Conservation (phyloP, 35 echinoderm and acorn worm genomes). For the Hemicentrotus pulcherrimus region DNA sequence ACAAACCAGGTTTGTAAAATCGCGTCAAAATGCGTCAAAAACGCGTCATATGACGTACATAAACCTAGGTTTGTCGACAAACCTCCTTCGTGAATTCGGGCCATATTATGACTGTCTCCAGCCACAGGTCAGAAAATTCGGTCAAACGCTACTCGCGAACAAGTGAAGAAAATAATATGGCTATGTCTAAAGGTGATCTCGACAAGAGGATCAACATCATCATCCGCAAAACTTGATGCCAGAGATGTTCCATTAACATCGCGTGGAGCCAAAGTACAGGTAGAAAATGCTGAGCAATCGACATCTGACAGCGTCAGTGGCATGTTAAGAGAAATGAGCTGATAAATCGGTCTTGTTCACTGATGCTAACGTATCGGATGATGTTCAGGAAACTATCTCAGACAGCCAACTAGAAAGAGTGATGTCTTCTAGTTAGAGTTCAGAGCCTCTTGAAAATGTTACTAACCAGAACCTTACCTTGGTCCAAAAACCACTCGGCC, state of each 20-base stretch:
- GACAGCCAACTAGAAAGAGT: slow-evolving; percentile 26
- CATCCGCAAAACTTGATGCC: neutral
- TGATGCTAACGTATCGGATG: neutral
- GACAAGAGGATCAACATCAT: no score
- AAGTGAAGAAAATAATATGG: no score
- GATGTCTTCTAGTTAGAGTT: neutral
- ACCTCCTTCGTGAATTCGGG: no score
- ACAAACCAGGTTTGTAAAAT: no score
- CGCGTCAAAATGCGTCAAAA: no score
- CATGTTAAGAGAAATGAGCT: neutral
- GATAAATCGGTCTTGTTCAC: neutral
- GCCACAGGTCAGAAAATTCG: no score
- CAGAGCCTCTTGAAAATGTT: neutral
- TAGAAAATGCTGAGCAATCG: neutral
- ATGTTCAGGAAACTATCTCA: neutral
- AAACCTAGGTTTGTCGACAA: no score
- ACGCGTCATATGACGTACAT: no score
- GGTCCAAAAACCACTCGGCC: no score
- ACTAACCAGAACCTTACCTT: slow-evolving; percentile 13
- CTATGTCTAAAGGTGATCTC: no score
- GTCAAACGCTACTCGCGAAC: no score
- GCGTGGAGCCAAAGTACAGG: neutral
- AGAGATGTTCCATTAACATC: slow-evolving; percentile 21
- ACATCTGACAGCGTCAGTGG: slow-evolving; percentile 19
- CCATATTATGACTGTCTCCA: no score